Conservation (phyloP, 1,140 invertebrate genomes). For the Microplitis demolitor region DNA sequence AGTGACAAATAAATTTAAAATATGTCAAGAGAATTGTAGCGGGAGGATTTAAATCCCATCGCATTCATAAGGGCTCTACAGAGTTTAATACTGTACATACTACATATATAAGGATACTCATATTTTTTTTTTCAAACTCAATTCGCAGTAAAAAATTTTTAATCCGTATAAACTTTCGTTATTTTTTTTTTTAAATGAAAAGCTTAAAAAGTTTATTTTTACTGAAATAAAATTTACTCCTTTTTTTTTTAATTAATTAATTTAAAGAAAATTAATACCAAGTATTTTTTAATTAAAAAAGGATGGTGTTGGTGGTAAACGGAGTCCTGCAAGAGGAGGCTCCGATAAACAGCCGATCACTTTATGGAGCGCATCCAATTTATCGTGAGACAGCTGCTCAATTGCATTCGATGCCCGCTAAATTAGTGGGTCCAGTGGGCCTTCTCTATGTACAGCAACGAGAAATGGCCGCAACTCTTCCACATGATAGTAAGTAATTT, state of each 20-base stretch:
- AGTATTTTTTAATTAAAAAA: constrained; percentile 30
- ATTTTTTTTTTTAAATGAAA: background rate
- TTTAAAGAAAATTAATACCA: too few species aligned
- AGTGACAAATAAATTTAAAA: background rate
- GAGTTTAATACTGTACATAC: too few species aligned
- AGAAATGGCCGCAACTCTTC: constrained; percentile 87
- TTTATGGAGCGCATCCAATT: constrained; percentile 80
- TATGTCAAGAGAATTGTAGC: background rate
- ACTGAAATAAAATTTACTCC: background rate
- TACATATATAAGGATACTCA: too few species aligned
- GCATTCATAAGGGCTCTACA: background rate
- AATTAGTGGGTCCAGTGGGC: constrained; percentile 81
- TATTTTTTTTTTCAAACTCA: too few species aligned
- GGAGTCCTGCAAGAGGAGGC: constrained; percentile 85
- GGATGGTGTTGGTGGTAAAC: constrained; percentile 87
- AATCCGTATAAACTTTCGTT: background rate
- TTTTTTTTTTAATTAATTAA: background rate
- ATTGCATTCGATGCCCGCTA: constrained; percentile 74
- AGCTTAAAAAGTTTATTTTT: background rate
- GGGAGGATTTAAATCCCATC: too few species aligned
- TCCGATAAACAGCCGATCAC: constrained; percentile 76
- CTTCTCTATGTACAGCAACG: constrained; percentile 88
- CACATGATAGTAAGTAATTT: constrained; percentile 82
- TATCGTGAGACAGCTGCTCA: constrained; percentile 84
- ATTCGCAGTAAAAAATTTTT: too few species aligned